These are phyloP conservation scores for Selenia dentaria DNA, from an alignment of 2,888 invertebrate species.

Conservation along the genomic window DNA sequence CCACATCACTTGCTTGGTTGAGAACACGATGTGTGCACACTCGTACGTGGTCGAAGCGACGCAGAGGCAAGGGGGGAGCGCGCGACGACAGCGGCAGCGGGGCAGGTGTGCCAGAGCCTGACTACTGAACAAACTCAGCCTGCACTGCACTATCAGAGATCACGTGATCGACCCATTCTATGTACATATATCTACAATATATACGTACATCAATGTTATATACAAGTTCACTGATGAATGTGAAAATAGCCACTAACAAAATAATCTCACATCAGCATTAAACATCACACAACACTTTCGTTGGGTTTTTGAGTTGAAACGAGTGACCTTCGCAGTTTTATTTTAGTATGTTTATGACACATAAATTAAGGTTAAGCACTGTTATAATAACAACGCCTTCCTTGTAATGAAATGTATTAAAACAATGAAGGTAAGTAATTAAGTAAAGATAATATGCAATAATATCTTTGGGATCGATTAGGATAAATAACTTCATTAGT, in stretches of 20 bases:
- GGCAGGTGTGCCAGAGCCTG: constrained; percentile 56
- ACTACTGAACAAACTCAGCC: constrained; percentile 48
- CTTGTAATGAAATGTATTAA: no score
- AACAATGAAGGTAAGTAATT: no score
- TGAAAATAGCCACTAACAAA: constrained; percentile 7
- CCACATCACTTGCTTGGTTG: constrained; percentile 54
- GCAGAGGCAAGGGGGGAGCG: constrained; percentile 45
- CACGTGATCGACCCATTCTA: constrained; percentile 53
- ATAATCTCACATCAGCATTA: background rate
- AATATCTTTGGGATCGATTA: no score
- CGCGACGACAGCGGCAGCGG: constrained; percentile 49
- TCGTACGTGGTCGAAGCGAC: constrained; percentile 45
- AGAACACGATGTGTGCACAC: constrained; percentile 62
- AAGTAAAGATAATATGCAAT: no score
- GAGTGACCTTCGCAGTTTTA: constrained; percentile 11
- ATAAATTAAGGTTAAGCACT: no score
- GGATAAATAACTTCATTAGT: no score
- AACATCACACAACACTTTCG: background rate
- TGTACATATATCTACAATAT: constrained; percentile 43
- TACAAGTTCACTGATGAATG: constrained; percentile 12
- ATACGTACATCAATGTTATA: constrained; percentile 1
- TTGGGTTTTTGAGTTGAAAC: background rate
- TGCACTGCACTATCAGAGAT: constrained; percentile 57
- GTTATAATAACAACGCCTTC: no score
- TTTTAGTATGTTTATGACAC: constrained; percentile 23